Evolutionary conservation across 53 echinoderm and acorn worm genomes (phyloP).

Genomic region (Patiria pectinifera): DNA sequence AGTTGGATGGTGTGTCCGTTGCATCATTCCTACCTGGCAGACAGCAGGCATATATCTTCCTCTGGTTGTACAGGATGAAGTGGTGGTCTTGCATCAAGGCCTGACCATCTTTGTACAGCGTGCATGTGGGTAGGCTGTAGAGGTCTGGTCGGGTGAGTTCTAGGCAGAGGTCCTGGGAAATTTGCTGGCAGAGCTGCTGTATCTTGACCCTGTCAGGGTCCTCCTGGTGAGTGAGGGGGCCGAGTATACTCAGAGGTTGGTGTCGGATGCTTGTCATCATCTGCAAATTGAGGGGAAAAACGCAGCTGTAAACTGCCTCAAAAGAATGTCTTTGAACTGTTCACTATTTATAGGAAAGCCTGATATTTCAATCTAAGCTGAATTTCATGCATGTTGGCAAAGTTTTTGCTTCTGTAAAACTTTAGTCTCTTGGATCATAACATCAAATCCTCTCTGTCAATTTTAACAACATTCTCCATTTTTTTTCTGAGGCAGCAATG

Average conservation of each 20-base stretch:
- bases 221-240: neutral
- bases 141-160: conserved; percentile 14
- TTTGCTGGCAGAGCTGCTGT: neutral
- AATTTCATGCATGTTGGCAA: too few species aligned
- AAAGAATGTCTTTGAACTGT: neutral
- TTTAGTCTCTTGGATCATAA: too few species aligned
- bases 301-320: neutral
- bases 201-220: conserved; percentile 19
- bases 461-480: too few species aligned
- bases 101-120: conserved; percentile 1
- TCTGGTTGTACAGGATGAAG: conserved; percentile 42
- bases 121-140: conserved; percentile 52
- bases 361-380: too few species aligned
- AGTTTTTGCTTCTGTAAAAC: too few species aligned
- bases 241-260: conserved; percentile 12
- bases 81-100: conserved; percentile 1
- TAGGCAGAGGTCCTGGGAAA: neutral
- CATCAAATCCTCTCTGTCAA: too few species aligned
- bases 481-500: too few species aligned
- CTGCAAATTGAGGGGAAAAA: neutral
- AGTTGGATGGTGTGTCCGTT: neutral
- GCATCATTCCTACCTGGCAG: neutral
- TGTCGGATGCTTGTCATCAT: conserved; percentile 3
- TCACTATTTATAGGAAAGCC: too few species aligned
- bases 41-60: neutral